Conservation (phyloP, 2,888 invertebrate species). For the Ophion slaviceki region DNA sequence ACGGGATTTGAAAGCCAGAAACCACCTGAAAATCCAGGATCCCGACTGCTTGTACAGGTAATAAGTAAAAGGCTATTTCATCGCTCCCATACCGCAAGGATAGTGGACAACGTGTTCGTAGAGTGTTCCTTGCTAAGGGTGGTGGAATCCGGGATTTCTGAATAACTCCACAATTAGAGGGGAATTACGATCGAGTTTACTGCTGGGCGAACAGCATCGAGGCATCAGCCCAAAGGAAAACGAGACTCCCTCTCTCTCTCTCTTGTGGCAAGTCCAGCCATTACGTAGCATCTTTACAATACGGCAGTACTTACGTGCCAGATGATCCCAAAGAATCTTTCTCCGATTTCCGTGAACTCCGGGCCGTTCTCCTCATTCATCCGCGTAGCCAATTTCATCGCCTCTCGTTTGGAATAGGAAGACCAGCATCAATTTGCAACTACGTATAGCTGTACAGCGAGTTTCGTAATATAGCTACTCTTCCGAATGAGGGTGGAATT, state of each 20-base stretch:
- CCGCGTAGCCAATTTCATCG: constrained; percentile 59
- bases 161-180: constrained; percentile 74
- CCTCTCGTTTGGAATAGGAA: constrained; percentile 56
- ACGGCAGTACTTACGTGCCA: constrained; percentile 27
- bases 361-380: constrained; percentile 49
- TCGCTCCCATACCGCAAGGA: constrained; percentile 21
- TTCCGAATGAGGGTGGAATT: constrained; percentile 9
- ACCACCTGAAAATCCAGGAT: constrained; percentile 3
- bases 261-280: constrained; percentile 20
- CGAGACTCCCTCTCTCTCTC: constrained; percentile 31
- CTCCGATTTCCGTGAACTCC: constrained; percentile 35
- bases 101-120: constrained; percentile 20
- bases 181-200: constrained; percentile 70
- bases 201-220: constrained; percentile 36
- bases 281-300: constrained; percentile 27
- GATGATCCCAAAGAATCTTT: constrained; percentile 50
- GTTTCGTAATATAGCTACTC: constrained; percentile 1
- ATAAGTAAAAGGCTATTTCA: constrained; percentile 36
- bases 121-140: constrained; percentile 19
- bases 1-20: neutral
- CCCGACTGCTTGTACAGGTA: constrained; percentile 13
- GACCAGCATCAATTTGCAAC: constrained; percentile 51
- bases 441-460: constrained; percentile 16
- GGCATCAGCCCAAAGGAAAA: constrained; percentile 40
- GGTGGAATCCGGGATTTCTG: constrained; percentile 50